Percentiles rank a stretch among this genome's conserved stretches.
Conservation (phyloP, 2,797 vertebrate genomes). For the Chromis chromis region DNA sequence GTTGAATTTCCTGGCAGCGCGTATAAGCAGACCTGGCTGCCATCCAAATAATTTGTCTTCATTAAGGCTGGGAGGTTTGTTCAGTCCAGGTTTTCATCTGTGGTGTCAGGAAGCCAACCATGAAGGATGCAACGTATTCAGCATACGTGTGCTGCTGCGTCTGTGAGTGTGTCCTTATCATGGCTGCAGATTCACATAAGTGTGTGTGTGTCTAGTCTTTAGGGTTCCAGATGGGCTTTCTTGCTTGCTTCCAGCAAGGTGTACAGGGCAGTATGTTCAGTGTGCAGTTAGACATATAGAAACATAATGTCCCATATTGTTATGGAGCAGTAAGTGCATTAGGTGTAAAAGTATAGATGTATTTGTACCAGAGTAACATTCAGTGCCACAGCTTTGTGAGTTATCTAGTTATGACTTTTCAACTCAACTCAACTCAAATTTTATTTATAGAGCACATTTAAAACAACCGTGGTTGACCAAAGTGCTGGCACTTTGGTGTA, state of each 20-base stretch:
- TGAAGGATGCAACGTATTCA: conserved; percentile 63
- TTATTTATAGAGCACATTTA: no score
- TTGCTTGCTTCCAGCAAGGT: conserved; percentile 17
- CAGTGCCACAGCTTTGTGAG: not conserved
- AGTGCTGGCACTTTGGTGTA: no score
- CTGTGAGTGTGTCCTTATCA: conserved; percentile 3
- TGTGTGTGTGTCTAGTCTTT: conserved; percentile 6
- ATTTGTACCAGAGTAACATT: not conserved
- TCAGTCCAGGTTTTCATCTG: conserved; percentile 49
- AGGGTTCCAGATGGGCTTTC: conserved; percentile 13
- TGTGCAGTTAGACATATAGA: conserved; percentile 5
- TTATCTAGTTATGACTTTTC: not conserved
- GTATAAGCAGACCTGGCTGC: conserved; percentile 43
- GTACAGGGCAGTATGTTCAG: not conserved
- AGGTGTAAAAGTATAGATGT: not conserved
- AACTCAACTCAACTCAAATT: no score
- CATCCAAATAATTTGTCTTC: conserved; percentile 68
- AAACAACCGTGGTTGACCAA: no score
- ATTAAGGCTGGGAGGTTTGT: conserved; percentile 53
- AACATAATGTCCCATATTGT: not conserved
- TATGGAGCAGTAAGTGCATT: not conserved
- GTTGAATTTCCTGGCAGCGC: conserved; percentile 28
- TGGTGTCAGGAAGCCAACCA: conserved; percentile 54
- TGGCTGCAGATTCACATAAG: not conserved
- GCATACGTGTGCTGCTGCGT: conserved; percentile 29